These are phyloP conservation scores for Meta bourneti DNA, from an alignment of 2,888 invertebrate genomes.

Conservation along the genomic window DNA sequence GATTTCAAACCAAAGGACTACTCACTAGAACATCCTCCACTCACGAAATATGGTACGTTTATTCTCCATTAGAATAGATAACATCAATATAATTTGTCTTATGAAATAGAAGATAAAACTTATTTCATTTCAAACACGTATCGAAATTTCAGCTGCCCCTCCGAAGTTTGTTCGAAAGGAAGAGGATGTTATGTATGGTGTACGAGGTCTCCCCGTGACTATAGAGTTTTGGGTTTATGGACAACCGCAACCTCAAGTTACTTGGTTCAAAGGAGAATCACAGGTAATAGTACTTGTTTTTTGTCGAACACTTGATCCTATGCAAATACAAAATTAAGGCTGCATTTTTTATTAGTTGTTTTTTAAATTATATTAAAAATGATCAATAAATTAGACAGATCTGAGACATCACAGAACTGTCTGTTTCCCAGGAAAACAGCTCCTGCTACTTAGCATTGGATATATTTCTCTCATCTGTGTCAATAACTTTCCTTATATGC, in stretches of 20 bases:
- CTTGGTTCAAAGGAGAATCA: conserved; percentile 84
- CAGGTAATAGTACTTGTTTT: conserved; percentile 18
- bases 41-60: conserved; percentile 75
- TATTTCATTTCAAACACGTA: too few relatives aligned
- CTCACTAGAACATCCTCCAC: conserved; percentile 76
- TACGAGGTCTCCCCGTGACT: conserved; percentile 93
- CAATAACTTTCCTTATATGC: too few relatives aligned
- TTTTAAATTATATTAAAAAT: too few relatives aligned
- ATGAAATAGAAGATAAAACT: too few relatives aligned
- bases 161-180: conserved; percentile 91
- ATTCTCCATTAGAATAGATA: too few relatives aligned
- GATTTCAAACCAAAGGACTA: conserved; percentile 77
- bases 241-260: conserved; percentile 96
- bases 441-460: too few relatives aligned
- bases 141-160: conserved; percentile 79
- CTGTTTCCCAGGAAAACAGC: too few relatives aligned
- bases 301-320: neutral
- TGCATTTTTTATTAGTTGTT: too few relatives aligned
- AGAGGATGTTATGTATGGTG: conserved; percentile 92
- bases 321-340: neutral
- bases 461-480: too few relatives aligned
- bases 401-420: too few relatives aligned
- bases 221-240: conserved; percentile 98
- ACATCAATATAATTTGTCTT: too few relatives aligned
- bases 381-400: too few relatives aligned